Percentiles rank a stretch among this genome's conserved stretches.
phyloP scores from a whole-genome alignment of 2,113 vertebrate genomes.

The Phalacrocorax pelagicus region DNA sequence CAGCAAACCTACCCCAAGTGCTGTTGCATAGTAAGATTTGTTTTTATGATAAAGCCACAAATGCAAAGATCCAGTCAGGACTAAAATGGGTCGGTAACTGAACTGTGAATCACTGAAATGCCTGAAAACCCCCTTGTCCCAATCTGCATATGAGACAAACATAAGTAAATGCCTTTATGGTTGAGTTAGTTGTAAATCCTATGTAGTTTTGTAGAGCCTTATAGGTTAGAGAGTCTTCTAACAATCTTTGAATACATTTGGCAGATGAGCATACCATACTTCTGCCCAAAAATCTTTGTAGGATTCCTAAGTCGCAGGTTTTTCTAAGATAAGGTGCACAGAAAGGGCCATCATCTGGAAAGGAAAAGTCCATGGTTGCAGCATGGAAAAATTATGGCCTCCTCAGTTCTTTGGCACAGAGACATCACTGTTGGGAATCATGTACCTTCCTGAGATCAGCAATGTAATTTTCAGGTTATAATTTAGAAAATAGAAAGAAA shows the following conservation, averaged over 20 bases:
- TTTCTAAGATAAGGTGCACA: neutral
- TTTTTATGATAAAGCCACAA: neutral
- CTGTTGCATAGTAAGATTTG: neutral
- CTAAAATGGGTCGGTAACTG: neutral
- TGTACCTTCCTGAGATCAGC: neutral
- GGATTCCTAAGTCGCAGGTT: rapidly evolving
- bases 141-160: neutral
- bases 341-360: neutral
- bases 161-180: neutral
- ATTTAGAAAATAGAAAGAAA: neutral
- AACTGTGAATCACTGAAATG: neutral
- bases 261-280: neutral
- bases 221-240: no score
- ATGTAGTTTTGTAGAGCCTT: neutral
- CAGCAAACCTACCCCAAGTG: neutral
- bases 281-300: neutral
- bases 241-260: neutral
- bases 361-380: neutral
- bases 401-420: neutral
- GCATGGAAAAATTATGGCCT: neutral
- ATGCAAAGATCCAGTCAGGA: neutral
- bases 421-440: neutral
- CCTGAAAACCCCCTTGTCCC: neutral
- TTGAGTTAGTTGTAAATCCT: neutral
- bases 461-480: neutral